A percentile compares a stretch with the other conserved stretches of the same genome.
Evolutionary conservation across 2,888 invertebrate species (phyloP).

Genomic region (Agrotis segetum): DNA sequence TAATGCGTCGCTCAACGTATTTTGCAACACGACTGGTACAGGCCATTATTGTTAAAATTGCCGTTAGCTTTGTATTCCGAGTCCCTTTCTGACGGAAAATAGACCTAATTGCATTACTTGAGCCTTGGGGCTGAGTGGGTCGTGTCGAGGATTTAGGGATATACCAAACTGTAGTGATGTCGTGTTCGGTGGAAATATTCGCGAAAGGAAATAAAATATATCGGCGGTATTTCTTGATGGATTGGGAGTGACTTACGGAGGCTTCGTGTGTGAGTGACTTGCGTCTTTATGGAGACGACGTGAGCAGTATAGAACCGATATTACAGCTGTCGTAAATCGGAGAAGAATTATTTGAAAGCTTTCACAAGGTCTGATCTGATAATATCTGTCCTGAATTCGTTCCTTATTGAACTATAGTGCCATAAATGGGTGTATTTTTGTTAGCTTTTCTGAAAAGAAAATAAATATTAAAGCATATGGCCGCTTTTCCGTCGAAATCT

Average conservation of each 20-base stretch:
- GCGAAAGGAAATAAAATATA: constrained; percentile 65
- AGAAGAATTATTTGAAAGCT: constrained; percentile 47
- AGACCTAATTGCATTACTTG: constrained; percentile 67
- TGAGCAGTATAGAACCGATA: constrained; percentile 54
- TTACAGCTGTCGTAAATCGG: constrained; percentile 48
- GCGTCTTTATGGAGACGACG: constrained; percentile 60
- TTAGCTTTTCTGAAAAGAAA: neutral
- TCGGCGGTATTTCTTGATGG: constrained; percentile 63
- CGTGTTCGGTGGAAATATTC: constrained; percentile 50
- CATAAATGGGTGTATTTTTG: neutral
- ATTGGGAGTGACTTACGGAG: constrained; percentile 64
- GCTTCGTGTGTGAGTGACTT: constrained; percentile 60
- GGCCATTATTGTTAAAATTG: constrained; percentile 61
- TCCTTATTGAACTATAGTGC: constrained; percentile 19
- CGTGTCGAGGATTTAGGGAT: constrained; percentile 56
- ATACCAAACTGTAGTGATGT: constrained; percentile 41
- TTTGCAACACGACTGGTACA: constrained; percentile 51
- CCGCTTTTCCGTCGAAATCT: constrained; percentile 4
- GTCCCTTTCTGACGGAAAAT: constrained; percentile 60
- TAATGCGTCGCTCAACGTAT: constrained; percentile 49
- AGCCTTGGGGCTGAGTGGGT: constrained; percentile 49
- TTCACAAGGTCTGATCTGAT: constrained; percentile 23
- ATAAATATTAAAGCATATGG: constrained; percentile 8
- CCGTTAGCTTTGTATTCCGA: constrained; percentile 59
- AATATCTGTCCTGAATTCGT: constrained; percentile 35